phyloP scores from a whole-genome alignment of 2,888 invertebrate species.

The Lycophotia porphyrea region DNA sequence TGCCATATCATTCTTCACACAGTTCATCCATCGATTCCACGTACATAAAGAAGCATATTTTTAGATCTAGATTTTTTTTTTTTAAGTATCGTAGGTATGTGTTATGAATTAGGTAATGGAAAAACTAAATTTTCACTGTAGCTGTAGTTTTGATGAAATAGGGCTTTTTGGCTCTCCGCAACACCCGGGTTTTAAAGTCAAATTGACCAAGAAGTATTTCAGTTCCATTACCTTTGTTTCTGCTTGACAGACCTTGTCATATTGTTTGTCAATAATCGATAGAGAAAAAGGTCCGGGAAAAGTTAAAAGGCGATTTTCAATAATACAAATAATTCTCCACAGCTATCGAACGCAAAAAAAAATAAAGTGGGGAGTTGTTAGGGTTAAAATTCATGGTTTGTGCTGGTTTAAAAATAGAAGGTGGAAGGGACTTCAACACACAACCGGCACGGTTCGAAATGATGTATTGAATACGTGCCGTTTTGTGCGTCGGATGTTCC shows the following conservation, averaged over 20 bases:
- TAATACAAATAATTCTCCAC: background rate
- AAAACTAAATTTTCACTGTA: background rate
- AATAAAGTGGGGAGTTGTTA: constrained; percentile 4
- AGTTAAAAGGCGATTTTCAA: background rate
- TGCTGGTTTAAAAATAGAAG: background rate
- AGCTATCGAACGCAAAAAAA: background rate
- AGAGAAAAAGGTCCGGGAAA: background rate
- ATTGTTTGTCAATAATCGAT: background rate
- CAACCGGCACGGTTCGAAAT: no score
- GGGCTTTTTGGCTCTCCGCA: background rate
- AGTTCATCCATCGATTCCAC: no score
- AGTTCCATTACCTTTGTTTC: background rate
- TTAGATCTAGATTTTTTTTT: background rate
- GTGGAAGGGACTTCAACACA: background rate
- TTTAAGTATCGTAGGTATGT: no score
- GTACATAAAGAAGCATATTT: background rate
- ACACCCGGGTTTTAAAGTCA: background rate
- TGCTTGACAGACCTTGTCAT: background rate
- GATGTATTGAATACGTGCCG: no score
- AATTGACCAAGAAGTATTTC: constrained; percentile 8
- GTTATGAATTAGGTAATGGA: background rate
- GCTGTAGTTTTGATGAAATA: background rate
- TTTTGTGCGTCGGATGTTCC: background rate
- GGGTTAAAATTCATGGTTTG: constrained; percentile 10
- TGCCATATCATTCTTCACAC: no score